phyloP scores from a whole-genome alignment of 2,888 invertebrate species.

The Lasioglossum lativentre region DNA sequence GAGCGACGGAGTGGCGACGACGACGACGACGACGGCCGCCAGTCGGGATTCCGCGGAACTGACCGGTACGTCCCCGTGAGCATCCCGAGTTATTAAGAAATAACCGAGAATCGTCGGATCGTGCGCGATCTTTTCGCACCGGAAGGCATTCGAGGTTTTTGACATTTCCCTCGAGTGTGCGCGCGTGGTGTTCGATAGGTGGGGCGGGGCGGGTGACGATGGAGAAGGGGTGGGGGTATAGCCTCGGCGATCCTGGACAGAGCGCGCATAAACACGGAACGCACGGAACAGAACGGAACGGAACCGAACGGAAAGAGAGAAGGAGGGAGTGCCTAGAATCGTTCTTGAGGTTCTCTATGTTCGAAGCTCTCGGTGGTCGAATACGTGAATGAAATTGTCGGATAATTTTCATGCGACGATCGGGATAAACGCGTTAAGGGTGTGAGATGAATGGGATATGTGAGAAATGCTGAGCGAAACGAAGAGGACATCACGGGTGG shows the following conservation, averaged over 20 bases:
- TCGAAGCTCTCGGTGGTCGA: neutral
- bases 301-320: neutral
- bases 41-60: conserved; percentile 35
- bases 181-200: conserved; percentile 3
- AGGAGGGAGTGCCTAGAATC: neutral
- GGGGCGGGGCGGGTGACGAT: neutral
- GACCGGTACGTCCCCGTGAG: neutral
- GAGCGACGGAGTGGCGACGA: conserved; percentile 15
- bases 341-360: neutral
- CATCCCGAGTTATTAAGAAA: conserved; percentile 51
- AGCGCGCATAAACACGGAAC: conserved; percentile 3
- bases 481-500: neutral
- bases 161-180: conserved; percentile 25
- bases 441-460: conserved; percentile 5
- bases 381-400: neutral
- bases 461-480: conserved; percentile 22
- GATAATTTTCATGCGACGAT: conserved; percentile 11
- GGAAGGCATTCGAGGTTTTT: conserved; percentile 23
- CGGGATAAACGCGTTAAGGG: neutral
- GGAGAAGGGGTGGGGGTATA: neutral
- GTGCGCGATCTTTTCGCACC: conserved; percentile 7
- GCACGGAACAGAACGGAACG: neutral
- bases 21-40: neutral
- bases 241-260: neutral
- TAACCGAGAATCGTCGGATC: conserved; percentile 21